Base-by-base conservation (phyloP, 2,113 vertebrate genomes). In the Thunnus thynnus region DNA sequence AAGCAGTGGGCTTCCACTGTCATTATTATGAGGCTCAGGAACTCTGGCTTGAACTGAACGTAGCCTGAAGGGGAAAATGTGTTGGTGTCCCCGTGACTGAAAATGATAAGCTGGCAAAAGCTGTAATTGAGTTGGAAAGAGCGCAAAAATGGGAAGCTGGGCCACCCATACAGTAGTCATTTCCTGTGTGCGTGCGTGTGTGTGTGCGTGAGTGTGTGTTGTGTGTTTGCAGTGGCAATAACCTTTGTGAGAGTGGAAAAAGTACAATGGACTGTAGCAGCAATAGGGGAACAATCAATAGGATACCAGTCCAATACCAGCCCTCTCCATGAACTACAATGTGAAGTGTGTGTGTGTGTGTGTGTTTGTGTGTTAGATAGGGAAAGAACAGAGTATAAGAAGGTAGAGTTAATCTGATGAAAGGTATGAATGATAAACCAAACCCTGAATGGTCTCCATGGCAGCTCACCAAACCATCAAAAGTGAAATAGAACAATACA, bases 171-270 rank as follows among this genome's bases (percentile, higher is more conserved):
- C 13, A 64, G 48, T 18, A 77, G 32, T 72, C 14, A 22, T 66
- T 72, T 74, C 36, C 52, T 58, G n/a, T 81, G 46, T 76, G 71
- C 64, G 55, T 60, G 47, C 56, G 30, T 16, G 27, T 51, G 6
- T 58, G 3, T 57, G 16, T 30, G 44, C 55, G 46, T 71, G 44
- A 25, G 63, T 57, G 22, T 56, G 58, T 67, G 73, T 48, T 71
- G 11, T 78, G 17, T 65, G 16, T 62, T 7, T 63, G 74, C 16
- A 65, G 46, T 65, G 47, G 62, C 68, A 86, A 80, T 86, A 88
- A 84, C 76, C 88, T 89, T 74, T 89, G 77, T 83, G 77, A 68
- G 82, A 87, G 75, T 90, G 91, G 91, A 93, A 94, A 93, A 91
- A 87, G 86, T 66, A 74, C 79, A 88, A 89, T 72, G 65, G 73